Evolutionary conservation across 2,797 vertebrate genomes (phyloP), one percentile per base, ranked within the genome.

Genomic region (Gambelia wislizenii): DNA sequence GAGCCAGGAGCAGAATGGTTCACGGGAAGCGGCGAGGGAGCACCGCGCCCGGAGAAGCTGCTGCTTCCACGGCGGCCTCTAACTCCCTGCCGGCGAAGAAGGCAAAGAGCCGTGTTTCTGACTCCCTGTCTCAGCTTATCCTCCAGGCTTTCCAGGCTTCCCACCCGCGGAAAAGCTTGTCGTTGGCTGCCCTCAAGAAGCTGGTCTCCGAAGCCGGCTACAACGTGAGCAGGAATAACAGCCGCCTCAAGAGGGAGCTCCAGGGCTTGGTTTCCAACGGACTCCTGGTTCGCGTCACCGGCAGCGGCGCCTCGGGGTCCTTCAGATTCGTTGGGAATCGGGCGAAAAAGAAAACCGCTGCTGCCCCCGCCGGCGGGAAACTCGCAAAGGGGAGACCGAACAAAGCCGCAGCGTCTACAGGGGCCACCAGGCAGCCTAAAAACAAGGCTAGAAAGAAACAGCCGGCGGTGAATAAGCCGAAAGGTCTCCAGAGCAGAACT

Each of bases 241-340:
- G n/a, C 18, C 89, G 84, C 36, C 84, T 89, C 44, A 82, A 83
- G 33, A 52, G 70, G 36, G 84, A 86, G 70, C 84, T 86, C 33
- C 47, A 22, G 25, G 36, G 4, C 4, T 44, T 89, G 56, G 89
- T 89, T 3, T 54, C 84, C n/a, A 52, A 76, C 25, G 89, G 89
- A 1, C 30, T 89, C 12, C 18, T 89, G n/a, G 2, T 54, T 44
- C 84, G 89, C 2, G 27, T 76, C 1, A 56, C 67, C 9, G 88
- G 88, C 78, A 54, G 27, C 8, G 84, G 89, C 4, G 78, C 72
- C 6, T 86, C 89, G 72, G 89, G 78, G 25, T 76, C 78, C 13
- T 89, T 89, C 78, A 76, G n/a, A 49, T 6, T 27, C 2, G 8
- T 64, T 25, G 8, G 70, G 7, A 42, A 18, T 2, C 77, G 27